phyloP scores from a whole-genome alignment of 1,140 invertebrate species.

The Hormaphis cornu region DNA sequence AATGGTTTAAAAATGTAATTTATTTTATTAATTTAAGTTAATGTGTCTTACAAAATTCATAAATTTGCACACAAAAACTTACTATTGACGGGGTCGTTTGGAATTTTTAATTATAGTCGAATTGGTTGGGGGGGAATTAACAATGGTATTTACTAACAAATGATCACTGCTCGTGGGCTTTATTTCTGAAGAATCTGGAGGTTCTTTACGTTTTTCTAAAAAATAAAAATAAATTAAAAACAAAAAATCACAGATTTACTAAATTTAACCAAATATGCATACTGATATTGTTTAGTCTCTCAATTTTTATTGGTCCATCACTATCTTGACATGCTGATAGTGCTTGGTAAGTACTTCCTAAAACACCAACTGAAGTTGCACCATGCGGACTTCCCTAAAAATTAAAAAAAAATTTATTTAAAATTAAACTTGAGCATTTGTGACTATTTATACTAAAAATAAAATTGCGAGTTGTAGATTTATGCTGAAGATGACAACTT shows the following conservation, averaged over 20 bases:
- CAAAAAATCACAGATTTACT: neutral
- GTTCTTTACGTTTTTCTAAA: constrained; percentile 79
- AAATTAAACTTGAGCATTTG: too few species aligned
- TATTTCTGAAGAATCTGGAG: constrained; percentile 59
- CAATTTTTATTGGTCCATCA: constrained; percentile 50
- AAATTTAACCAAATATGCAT: constrained; percentile 24
- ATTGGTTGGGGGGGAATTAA: constrained; percentile 47
- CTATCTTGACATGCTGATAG: constrained; percentile 42
- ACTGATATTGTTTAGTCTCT: constrained; percentile 47
- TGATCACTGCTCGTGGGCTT: constrained; percentile 58
- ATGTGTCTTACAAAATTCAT: constrained; percentile 28
- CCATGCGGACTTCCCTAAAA: constrained; percentile 46
- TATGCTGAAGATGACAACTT: too few species aligned
- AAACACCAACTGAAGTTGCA: constrained; percentile 41
- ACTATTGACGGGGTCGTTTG: constrained; percentile 69
- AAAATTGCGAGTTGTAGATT: too few species aligned
- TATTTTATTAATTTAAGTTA: constrained; percentile 34
- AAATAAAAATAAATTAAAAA: constrained; percentile 40
- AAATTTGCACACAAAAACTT: constrained; percentile 46
- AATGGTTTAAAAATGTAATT: too few species aligned
- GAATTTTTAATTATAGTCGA: constrained; percentile 52
- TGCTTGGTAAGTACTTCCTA: constrained; percentile 39
- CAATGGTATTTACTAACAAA: constrained; percentile 43
- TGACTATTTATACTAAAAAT: too few species aligned
- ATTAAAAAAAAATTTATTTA: constrained; percentile 19